A percentile compares a stretch with the other conserved stretches of the same genome.
Conservation (phyloP, 2,113 vertebrate genomes). For the Apeltes quadracus region DNA sequence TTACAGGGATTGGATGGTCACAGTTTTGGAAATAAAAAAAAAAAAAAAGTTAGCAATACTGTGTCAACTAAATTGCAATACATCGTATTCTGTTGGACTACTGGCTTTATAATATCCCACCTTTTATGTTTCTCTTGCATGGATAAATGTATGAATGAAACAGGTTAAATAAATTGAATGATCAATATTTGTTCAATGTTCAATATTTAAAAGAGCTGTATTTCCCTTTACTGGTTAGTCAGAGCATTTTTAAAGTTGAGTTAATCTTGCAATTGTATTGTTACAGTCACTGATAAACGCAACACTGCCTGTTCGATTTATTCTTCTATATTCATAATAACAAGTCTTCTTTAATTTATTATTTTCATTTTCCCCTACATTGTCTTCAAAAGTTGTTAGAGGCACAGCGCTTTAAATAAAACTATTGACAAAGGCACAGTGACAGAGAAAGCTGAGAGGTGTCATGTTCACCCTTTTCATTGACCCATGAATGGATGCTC, state of each 20-base stretch:
- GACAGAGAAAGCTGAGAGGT: conserved; percentile 46
- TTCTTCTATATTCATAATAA: not conserved
- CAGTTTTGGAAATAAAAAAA: not conserved
- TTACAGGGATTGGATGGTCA: not conserved
- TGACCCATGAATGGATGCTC: conserved; percentile 59
- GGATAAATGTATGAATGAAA: not conserved
- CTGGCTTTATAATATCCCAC: not conserved
- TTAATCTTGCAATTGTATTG: not conserved
- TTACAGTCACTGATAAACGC: not conserved
- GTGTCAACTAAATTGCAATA: not conserved
- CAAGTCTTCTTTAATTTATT: not conserved
- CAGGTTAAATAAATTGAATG: not conserved
- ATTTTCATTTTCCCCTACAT: not conserved
- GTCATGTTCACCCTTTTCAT: conserved; percentile 55
- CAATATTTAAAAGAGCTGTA: not conserved
- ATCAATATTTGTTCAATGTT: too few species aligned
- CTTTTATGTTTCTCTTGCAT: not conserved
- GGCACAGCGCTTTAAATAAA: conserved; percentile 12
- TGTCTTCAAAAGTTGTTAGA: not conserved
- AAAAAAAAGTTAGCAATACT: not conserved
- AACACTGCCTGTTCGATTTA: not conserved
- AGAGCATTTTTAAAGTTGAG: not conserved
- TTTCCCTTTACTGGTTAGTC: not conserved
- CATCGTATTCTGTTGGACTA: not conserved
- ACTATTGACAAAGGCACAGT: conserved; percentile 49